phyloP scores from a whole-genome alignment of 2,888 invertebrate species.

The Rhamnusium bicolor region DNA sequence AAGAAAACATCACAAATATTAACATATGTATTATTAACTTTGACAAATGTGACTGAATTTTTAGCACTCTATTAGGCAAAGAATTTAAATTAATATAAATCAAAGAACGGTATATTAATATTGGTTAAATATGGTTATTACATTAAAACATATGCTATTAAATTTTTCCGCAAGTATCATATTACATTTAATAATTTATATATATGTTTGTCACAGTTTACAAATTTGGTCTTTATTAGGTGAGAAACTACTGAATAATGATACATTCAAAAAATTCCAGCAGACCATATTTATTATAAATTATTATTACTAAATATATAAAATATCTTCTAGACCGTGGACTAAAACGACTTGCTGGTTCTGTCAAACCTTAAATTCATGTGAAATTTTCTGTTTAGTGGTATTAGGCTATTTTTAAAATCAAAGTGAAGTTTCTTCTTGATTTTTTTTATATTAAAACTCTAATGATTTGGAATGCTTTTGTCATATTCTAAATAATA shows the following conservation, averaged over 20 bases:
- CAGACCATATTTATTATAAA: not conserved
- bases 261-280: not conserved
- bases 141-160: not conserved
- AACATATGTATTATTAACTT: no score
- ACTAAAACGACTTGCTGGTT: not conserved
- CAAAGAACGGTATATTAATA: not conserved
- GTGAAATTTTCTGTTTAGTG: no score
- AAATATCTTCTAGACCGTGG: not conserved
- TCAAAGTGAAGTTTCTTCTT: no score
- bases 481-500: no score
- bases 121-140: not conserved
- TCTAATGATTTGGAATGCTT: no score
- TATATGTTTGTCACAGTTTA: not conserved
- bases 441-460: no score
- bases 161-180: not conserved
- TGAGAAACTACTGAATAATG: not conserved
- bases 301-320: not conserved
- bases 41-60: not conserved
- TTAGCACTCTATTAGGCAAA: not conserved
- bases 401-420: no score
- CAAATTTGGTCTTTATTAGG: not conserved
- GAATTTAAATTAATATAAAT: not conserved
- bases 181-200: not conserved
- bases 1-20: no score
- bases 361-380: no score